phyloP scores from a whole-genome alignment of 2,888 invertebrate species.

The Hirtodrosophila histrioides region DNA sequence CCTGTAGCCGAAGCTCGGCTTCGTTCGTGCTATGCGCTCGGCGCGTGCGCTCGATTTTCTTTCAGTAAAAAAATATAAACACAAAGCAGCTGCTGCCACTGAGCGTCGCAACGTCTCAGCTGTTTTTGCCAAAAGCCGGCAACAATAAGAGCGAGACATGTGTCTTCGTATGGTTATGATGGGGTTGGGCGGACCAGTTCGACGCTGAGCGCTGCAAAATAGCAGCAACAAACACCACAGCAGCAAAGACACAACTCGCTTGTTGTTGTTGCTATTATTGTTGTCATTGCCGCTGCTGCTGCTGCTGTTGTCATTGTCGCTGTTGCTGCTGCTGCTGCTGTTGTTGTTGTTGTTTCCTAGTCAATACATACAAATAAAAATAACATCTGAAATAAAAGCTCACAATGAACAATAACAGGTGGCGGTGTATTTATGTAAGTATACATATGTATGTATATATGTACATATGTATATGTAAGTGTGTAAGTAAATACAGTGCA shows the following conservation, averaged over 20 bases:
- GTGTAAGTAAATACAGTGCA: too few species aligned
- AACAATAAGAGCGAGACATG: slow-evolving; percentile 61
- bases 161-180: slow-evolving; percentile 15
- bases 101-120: slow-evolving; percentile 49
- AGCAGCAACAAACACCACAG: slow-evolving; percentile 5
- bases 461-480: neutral
- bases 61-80: slow-evolving; percentile 66
- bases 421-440: neutral
- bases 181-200: slow-evolving; percentile 21
- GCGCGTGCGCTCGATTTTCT: slow-evolving; percentile 52
- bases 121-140: slow-evolving; percentile 70
- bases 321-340: too few species aligned
- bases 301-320: too few species aligned
- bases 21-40: slow-evolving; percentile 37
- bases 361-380: neutral
- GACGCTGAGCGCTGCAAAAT: slow-evolving; percentile 34
- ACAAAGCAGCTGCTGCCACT: slow-evolving; percentile 66
- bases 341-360: neutral
- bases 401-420: slow-evolving; percentile 5
- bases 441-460: neutral
- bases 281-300: too few species aligned
- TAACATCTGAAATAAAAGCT: slow-evolving; percentile 5
- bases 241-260: slow-evolving; percentile 32
- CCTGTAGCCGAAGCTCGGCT: slow-evolving; percentile 59
- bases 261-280: neutral